Conservation (phyloP, 1,140 invertebrate species). For the Drosophila insularis region DNA sequence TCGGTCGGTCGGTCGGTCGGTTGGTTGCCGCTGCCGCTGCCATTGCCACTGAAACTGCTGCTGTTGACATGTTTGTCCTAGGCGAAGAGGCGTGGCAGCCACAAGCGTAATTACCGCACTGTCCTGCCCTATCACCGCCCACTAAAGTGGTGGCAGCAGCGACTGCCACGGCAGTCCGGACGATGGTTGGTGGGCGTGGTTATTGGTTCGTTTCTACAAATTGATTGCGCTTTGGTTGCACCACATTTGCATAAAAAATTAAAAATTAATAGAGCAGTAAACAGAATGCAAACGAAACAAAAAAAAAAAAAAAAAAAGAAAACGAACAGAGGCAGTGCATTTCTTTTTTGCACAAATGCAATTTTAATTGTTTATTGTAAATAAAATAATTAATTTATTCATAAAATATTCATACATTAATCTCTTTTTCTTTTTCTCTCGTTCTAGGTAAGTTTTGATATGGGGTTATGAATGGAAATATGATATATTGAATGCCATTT, state of each 20-base stretch:
- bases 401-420: slow-evolving; percentile 9
- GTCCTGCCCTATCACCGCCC: slow-evolving; percentile 6
- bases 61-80: slow-evolving; percentile 33
- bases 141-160: slow-evolving; percentile 11
- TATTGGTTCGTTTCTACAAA: slow-evolving; percentile 39
- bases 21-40: background rate
- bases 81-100: slow-evolving; percentile 10
- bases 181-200: slow-evolving; percentile 18
- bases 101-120: slow-evolving; percentile 23
- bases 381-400: slow-evolving; percentile 26
- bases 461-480: slow-evolving; percentile 3
- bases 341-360: slow-evolving; percentile 41
- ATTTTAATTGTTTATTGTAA: slow-evolving; percentile 46
- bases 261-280: slow-evolving; percentile 61
- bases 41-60: slow-evolving; percentile 39
- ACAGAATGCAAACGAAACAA: slow-evolving; percentile 4
- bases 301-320: too few species aligned
- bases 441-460: slow-evolving; percentile 44
- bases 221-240: slow-evolving; percentile 45
- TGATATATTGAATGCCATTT: background rate
- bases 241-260: slow-evolving; percentile 65
- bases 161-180: slow-evolving; percentile 24
- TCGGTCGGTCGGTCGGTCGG: background rate
- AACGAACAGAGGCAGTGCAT: background rate
- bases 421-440: slow-evolving; percentile 19